Base-by-base conservation (phyloP, 1,140 invertebrate genomes). In the Cydia strobilella region DNA sequence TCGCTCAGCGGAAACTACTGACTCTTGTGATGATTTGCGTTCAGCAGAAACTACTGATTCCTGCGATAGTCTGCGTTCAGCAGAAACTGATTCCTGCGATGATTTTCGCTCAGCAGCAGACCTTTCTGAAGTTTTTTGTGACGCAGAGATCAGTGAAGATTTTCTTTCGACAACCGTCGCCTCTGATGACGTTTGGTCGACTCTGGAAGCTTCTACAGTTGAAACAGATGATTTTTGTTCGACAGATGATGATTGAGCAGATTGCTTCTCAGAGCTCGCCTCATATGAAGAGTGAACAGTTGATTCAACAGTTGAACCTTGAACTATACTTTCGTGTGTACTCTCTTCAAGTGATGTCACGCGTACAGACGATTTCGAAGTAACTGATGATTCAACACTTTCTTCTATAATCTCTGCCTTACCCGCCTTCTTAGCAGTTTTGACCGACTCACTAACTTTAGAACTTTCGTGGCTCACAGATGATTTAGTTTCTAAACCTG, bases 401-500 rank as follows among this genome's bases (percentile, higher is more conserved):
- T 73, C 74, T 72, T 71, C 73, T 39, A 75, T 5, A 12, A 59
- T 72, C 31, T 77, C 72, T 66, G 13, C 69, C 20, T 76, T 77
- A 54, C 63, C 74, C 69, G 59, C 62, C 59, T 75, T 80, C 74
- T 54, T 51, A 76, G 78, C 76, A 63, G 78, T 78, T 81, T 81
- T 79, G 2, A 84, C 76, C 75, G 65, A 69, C 65, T 86, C 86
- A 74, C 78, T 81, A 63, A 78, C 74, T 75, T 76, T 76, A 75
- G 78, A 78, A 71, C 72, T 82, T 59, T 78, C 77, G 74, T 76
- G 74, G 76, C 81, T 86, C 75, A 87, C 80, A 80, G 80, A 82
- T 54, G 87, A 86, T 87, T 86, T 87, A 81, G 80, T 78, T 81
- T 85, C 85, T 82, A 87, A 84, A 86, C 81, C 83, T 78, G 81